phyloP scores from a whole-genome alignment of 2,888 invertebrate species.

The Cataglyphis rosenhaueri region DNA sequence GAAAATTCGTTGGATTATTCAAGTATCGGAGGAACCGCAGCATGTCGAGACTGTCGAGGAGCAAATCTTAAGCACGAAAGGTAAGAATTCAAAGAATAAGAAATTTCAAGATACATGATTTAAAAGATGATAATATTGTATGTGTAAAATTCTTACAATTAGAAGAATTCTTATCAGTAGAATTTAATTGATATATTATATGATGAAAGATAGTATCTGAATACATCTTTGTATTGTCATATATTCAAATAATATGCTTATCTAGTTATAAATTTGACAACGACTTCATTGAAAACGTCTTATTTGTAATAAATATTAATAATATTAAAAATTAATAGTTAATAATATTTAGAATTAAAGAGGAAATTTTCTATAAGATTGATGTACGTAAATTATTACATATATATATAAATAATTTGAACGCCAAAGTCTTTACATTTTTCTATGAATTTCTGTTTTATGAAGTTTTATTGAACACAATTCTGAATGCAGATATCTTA shows the following conservation, averaged over 20 bases:
- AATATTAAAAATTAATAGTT: background rate
- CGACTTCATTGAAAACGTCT: background rate
- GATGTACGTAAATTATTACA: conserved; percentile 11
- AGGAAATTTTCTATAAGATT: conserved; percentile 6
- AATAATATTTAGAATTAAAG: background rate
- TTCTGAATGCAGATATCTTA: conserved; percentile 10
- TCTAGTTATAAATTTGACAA: conserved; percentile 6
- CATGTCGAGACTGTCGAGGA: conserved; percentile 86
- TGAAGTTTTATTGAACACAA: conserved; percentile 10
- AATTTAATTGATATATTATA: background rate
- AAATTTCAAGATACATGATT: background rate
- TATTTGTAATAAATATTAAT: background rate
- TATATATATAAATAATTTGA: conserved; percentile 9
- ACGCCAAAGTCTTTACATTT: background rate
- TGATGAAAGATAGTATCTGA: background rate
- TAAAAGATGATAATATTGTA: background rate
- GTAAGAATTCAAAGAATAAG: conserved; percentile 82
- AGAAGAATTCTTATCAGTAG: background rate
- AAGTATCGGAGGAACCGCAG: conserved; percentile 86
- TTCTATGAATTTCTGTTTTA: background rate
- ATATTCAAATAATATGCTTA: background rate
- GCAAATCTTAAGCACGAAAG: conserved; percentile 86
- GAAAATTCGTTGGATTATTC: conserved; percentile 87
- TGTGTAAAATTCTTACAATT: background rate
- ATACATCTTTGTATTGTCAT: background rate